These are phyloP conservation scores for Calameuta idolon DNA, from an alignment of 2,888 invertebrate genomes.

Conservation along the genomic window DNA sequence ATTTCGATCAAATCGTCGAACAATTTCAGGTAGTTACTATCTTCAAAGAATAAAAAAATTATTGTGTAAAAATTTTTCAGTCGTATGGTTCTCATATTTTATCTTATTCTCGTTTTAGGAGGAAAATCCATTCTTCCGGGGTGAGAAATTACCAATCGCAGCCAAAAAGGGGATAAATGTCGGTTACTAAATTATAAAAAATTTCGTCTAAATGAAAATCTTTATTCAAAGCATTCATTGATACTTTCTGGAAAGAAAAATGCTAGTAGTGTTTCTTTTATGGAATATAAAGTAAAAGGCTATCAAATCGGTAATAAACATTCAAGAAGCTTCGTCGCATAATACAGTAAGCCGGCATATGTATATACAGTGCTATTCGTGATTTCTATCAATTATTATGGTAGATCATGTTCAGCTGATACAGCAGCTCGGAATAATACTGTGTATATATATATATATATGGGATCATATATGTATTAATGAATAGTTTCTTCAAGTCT, in stretches of 20 bases:
- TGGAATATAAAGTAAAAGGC: neutral
- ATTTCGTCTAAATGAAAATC: neutral
- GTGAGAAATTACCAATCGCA: conserved; percentile 89
- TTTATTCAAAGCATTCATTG: neutral
- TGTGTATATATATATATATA: neutral
- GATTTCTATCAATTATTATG: too few relatives aligned
- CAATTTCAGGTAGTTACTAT: conserved; percentile 68
- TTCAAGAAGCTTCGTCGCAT: neutral
- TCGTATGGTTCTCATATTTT: neutral
- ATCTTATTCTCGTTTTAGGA: conserved; percentile 69
- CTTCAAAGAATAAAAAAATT: neutral
- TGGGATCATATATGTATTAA: neutral
- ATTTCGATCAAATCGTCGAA: conserved; percentile 78
- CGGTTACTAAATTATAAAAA: conserved; percentile 55
- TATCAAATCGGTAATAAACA: neutral
- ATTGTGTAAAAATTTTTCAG: neutral
- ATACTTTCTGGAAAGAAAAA: neutral
- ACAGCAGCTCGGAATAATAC: too few relatives aligned
- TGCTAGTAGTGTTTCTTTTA: neutral
- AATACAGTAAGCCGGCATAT: neutral
- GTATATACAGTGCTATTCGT: neutral
- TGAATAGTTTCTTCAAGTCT: too few relatives aligned
- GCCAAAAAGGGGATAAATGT: conserved; percentile 92
- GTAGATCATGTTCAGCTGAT: too few relatives aligned
- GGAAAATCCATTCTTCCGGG: conserved; percentile 85